phyloP scores from a whole-genome alignment of 2,797 vertebrate species.

The Pseudomugil gertrudae region DNA sequence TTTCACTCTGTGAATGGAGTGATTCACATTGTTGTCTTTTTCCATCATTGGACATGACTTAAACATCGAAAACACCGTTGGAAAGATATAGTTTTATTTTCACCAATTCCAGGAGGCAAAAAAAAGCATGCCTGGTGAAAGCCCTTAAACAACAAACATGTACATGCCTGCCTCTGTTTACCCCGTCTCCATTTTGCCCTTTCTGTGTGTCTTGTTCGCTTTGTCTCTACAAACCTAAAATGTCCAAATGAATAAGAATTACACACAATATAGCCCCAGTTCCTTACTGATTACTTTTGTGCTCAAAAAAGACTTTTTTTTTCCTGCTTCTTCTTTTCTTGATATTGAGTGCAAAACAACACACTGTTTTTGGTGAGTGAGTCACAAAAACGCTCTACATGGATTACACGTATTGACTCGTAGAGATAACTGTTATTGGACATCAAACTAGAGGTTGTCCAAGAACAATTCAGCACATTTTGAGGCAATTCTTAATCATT shows the following conservation, averaged over 20 bases:
- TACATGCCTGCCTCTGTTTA: neutral
- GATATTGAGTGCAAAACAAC: constrained; percentile 29
- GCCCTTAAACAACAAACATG: constrained; percentile 1
- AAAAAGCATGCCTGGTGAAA: constrained; percentile 17
- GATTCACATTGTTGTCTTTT: constrained; percentile 27
- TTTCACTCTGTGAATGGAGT: constrained; percentile 26
- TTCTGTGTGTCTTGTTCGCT: constrained; percentile 52
- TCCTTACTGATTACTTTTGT: constrained; percentile 65
- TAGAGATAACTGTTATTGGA: constrained; percentile 28
- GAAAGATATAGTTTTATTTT: constrained; percentile 32
- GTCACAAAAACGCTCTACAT: constrained; percentile 11
- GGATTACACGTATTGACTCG: constrained; percentile 52
- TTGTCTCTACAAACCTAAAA: constrained; percentile 45
- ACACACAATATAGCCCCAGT: constrained; percentile 50
- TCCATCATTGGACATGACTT: constrained; percentile 49
- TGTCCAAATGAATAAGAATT: constrained; percentile 59
- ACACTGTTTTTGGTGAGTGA: constrained; percentile 25
- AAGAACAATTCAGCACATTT: constrained; percentile 17
- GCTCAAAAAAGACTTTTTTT: constrained; percentile 45
- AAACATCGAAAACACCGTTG: constrained; percentile 41
- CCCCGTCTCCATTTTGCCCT: constrained; percentile 27
- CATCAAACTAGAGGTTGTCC: constrained; percentile 7
- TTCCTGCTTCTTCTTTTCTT: constrained; percentile 31
- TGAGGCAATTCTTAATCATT: neutral
- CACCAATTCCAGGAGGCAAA: constrained; percentile 18